Percentiles rank a stretch among this genome's conserved stretches.
Conservation (phyloP, 2,888 invertebrate species). For the Carcina quercana region DNA sequence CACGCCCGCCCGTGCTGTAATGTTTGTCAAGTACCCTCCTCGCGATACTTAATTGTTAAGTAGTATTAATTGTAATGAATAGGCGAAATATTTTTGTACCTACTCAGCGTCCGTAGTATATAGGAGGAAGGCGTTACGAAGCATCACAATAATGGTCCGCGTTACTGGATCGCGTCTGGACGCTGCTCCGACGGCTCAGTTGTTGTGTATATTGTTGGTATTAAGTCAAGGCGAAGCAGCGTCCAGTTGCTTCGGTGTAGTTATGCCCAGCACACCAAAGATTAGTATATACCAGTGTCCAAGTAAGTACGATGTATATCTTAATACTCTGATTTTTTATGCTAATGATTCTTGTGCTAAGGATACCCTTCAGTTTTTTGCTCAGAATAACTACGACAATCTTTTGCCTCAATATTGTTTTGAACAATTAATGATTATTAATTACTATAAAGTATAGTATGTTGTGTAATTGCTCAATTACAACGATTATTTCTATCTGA, state of each 20-base stretch:
- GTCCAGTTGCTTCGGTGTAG: conserved; percentile 37
- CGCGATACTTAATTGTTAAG: conserved; percentile 70
- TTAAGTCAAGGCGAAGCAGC: not conserved
- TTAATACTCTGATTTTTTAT: not conserved
- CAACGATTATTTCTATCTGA: conserved; percentile 50
- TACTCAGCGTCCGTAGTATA: conserved; percentile 62
- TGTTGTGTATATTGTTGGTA: too few species aligned
- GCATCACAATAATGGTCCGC: conserved; percentile 46
- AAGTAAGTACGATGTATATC: conserved; percentile 31
- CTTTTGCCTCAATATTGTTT: too few species aligned
- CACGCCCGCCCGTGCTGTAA: conserved; percentile 5
- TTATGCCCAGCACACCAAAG: conserved; percentile 69
- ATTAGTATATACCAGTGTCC: conserved; percentile 61
- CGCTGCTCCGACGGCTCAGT: too few species aligned
- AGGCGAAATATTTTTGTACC: conserved; percentile 74
- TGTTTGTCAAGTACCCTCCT: conserved; percentile 39
- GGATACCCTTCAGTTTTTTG: too few species aligned
- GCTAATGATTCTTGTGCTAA: too few species aligned
- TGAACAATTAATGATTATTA: conserved; percentile 40
- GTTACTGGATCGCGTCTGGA: too few species aligned
- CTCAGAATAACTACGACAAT: too few species aligned
- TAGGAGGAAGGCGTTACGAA: conserved; percentile 63
- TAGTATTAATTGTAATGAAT: conserved; percentile 70
- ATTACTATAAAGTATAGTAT: conserved; percentile 38
- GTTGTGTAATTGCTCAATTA: conserved; percentile 58